Conservation (phyloP, 2,888 invertebrate genomes). For the Norana najaformis region DNA sequence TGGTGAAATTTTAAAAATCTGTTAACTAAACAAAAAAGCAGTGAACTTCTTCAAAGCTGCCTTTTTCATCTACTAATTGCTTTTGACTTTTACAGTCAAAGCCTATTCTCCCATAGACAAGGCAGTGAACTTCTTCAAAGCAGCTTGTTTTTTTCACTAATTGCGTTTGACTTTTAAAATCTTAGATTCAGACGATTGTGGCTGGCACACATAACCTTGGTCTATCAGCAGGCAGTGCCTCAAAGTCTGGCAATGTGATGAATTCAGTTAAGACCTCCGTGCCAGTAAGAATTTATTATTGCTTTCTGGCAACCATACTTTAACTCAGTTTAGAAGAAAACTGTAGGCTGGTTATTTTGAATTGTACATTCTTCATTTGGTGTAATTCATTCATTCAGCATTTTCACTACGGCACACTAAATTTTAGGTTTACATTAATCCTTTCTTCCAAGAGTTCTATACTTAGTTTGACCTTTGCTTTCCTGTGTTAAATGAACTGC, state of each 20-base stretch:
- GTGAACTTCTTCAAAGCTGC: background rate
- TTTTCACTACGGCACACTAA: too few species aligned
- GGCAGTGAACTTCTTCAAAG: background rate
- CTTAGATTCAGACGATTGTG: constrained; percentile 19
- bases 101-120: background rate
- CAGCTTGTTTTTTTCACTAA: background rate
- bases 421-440: too few species aligned
- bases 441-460: too few species aligned
- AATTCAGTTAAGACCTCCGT: background rate
- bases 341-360: too few species aligned
- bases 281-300: background rate
- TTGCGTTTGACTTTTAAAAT: background rate
- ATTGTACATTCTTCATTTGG: too few species aligned
- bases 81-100: background rate
- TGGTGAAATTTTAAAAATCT: background rate
- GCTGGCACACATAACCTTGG: background rate
- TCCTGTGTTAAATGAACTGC: too few species aligned
- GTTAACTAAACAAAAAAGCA: background rate
- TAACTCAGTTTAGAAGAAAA: too few species aligned
- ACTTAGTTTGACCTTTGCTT: too few species aligned
- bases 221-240: background rate
- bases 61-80: background rate
- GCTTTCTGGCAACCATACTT: background rate
- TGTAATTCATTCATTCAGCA: too few species aligned
- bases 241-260: background rate